Percentiles rank a stretch among this genome's conserved stretches.
These are phyloP conservation scores for Sparus aurata DNA, from an alignment of 2,797 vertebrate genomes.

Conservation along the genomic window DNA sequence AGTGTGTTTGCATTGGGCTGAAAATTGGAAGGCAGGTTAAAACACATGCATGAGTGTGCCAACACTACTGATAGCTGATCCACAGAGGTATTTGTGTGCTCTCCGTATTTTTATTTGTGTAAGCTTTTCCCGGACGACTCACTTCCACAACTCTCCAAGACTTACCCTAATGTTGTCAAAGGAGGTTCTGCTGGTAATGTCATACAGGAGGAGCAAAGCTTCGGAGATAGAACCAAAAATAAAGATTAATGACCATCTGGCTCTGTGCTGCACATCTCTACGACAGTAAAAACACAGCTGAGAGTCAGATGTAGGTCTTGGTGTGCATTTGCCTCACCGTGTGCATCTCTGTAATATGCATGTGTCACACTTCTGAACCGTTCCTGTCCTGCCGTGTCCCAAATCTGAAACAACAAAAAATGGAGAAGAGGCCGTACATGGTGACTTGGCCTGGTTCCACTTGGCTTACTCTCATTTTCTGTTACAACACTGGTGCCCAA, in stretches of 20 bases:
- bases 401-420: constrained; percentile 84
- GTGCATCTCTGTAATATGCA: constrained; percentile 92
- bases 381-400: constrained; percentile 94
- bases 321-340: constrained; percentile 81
- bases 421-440: not conserved
- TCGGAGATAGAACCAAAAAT: constrained; percentile 37
- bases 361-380: constrained; percentile 92
- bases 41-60: no score
- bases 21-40: not conserved
- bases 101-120: no score
- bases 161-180: constrained; percentile 94
- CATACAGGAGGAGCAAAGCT: constrained; percentile 94
- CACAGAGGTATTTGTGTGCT: not conserved
- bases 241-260: not conserved
- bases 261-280: not conserved
- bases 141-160: constrained; percentile 34
- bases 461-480: constrained; percentile 22
- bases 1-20: not conserved
- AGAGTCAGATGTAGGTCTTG: not conserved
- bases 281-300: not conserved
- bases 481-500: constrained; percentile 11
- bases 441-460: constrained; percentile 26
- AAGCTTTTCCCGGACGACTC: not conserved
- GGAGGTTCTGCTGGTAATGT: constrained; percentile 93
- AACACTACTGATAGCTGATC: not conserved